phyloP scores from a whole-genome alignment of 2,888 invertebrate species.

The Caenorhabditis drosophilae region DNA sequence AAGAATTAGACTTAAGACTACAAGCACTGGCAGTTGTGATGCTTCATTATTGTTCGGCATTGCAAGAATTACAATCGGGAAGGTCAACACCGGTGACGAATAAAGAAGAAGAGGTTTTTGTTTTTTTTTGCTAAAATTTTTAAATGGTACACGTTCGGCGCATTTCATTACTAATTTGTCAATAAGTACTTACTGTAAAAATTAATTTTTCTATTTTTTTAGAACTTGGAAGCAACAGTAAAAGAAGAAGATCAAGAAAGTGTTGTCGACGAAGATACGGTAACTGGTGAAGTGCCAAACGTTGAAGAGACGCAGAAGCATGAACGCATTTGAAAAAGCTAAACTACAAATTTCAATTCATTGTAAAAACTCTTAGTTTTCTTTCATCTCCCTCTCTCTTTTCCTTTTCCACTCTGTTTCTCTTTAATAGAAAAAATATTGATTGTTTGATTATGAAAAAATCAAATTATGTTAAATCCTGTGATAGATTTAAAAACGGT shows the following conservation, averaged over 20 bases:
- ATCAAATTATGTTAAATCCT: too few relatives aligned
- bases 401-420: background rate
- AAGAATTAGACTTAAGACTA: conserved; percentile 83
- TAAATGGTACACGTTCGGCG: too few relatives aligned
- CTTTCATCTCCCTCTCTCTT: background rate
- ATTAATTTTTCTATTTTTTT: too few relatives aligned
- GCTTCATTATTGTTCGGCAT: conserved; percentile 91
- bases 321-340: background rate
- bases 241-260: conserved; percentile 24
- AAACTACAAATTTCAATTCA: background rate
- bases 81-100: conserved; percentile 9
- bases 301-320: background rate
- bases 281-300: conserved; percentile 17
- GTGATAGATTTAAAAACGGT: too few relatives aligned
- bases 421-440: background rate
- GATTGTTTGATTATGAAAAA: background rate
- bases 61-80: conserved; percentile 74
- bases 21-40: conserved; percentile 85
- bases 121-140: too few relatives aligned
- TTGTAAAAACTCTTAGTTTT: background rate
- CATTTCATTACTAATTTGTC: too few relatives aligned
- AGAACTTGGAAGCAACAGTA: background rate
- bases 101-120: conserved; percentile 16
- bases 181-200: too few relatives aligned
- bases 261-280: conserved; percentile 28